phyloP scores from a whole-genome alignment of 1,140 invertebrate species.

The Drosophila lini region DNA sequence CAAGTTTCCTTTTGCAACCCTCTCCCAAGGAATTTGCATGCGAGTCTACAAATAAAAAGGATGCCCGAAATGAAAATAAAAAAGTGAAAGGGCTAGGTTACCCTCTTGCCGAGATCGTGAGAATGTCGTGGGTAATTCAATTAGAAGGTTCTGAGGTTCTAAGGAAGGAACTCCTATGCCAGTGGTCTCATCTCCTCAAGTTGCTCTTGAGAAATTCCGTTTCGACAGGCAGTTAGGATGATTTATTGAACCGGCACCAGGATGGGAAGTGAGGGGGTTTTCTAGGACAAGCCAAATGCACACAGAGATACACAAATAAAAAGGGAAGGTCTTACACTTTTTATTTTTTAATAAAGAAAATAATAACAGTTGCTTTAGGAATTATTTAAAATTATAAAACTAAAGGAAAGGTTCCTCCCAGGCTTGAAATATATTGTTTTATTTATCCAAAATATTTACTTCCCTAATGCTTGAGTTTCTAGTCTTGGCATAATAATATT shows the following conservation, averaged over 20 bases:
- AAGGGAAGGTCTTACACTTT: not conserved
- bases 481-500: too few species aligned
- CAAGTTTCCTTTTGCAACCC: slow-evolving; percentile 71
- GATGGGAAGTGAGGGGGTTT: not conserved
- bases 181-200: slow-evolving; percentile 28
- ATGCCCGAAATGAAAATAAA: slow-evolving; percentile 26
- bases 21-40: slow-evolving; percentile 77
- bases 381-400: not conserved
- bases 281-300: slow-evolving; percentile 41
- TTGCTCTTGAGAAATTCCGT: slow-evolving; percentile 65
- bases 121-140: slow-evolving; percentile 65
- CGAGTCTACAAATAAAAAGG: not conserved
- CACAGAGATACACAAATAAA: slow-evolving; percentile 8
- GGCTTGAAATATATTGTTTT: not conserved
- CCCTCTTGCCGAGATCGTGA: slow-evolving; percentile 43
- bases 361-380: not conserved
- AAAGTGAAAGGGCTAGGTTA: slow-evolving; percentile 52
- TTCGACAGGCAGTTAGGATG: slow-evolving; percentile 76
- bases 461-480: too few species aligned
- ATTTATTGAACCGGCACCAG: slow-evolving; percentile 73
- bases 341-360: not conserved
- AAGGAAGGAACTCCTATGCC: not conserved
- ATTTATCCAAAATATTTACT: not conserved
- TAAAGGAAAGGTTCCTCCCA: not conserved
- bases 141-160: slow-evolving; percentile 40